Evolutionary conservation across 2,888 invertebrate species (phyloP), one percentile per base, ranked within the genome.

Genomic region (Tachystola acroxantha): DNA sequence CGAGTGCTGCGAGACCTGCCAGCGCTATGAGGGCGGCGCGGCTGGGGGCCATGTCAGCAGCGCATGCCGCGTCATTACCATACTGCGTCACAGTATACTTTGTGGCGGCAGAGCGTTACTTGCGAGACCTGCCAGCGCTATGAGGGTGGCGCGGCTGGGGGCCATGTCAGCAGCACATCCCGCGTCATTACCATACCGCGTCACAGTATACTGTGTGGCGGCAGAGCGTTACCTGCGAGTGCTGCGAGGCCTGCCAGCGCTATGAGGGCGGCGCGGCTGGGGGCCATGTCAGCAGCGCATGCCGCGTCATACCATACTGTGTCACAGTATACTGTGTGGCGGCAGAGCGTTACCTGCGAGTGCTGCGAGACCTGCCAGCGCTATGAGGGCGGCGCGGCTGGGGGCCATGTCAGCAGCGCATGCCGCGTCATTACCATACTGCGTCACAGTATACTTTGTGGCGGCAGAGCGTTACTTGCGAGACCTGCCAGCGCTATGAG

Each of bases 101-200:
- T n/a, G n/a, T n/a, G n/a, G n/a, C n/a, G n/a, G n/a, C n/a, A n/a
- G n/a, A 2, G 4, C n/a, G 10, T 2, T 10, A 10, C 6, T 10
- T 10, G 6, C n/a, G 10, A n/a, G 10, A 10, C 2, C 2, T 10
- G n/a, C 6, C 26, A 26, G 26, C 10, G 26, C 10, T 13, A 24
- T n/a, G 65, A 86, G 76, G 64, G 84, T 75, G 76, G 79, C 75
- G 84, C 81, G 79, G 82, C 84, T 78, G 75, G 69, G 70, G 68
- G 85, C 85, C 85, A 85, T 86, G 81, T 82, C 85, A 85, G 81
- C 82, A 76, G 64, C 73, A 72, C 85, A 80, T 78, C 80, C 72
- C 78, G 20, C 73, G 72, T n/a, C n/a, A n/a, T n/a, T n/a, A n/a
- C n/a, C n/a, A n/a, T n/a, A n/a, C n/a, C n/a, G n/a, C n/a, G n/a